Evolutionary conservation across 2,888 invertebrate species (phyloP), one percentile per base, ranked within the genome.

Genomic region (Drosophila imparisetae): DNA sequence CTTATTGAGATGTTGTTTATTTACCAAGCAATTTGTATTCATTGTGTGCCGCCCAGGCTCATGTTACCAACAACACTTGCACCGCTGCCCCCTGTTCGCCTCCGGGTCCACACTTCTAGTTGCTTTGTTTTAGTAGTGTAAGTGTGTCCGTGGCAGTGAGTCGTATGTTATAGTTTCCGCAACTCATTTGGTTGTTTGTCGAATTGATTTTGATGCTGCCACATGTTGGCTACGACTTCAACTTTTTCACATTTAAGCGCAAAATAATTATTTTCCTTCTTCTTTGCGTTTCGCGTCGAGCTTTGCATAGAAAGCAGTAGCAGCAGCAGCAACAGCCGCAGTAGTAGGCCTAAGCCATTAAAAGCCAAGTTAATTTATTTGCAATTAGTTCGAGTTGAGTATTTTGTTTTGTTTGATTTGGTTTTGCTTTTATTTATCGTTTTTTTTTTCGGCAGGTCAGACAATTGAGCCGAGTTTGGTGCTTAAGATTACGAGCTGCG

Each of bases 1-100:
- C 90, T 88, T 88, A 90, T 88, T 88, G 89, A 88, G 90, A 88
- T 90, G 90, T 90, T 88, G 90, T 88, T 90, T 90, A 90, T 88
- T 88, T 88, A 90, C 90, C 84, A 72, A 90, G 89, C 90, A 88
- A 88, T 88, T 88, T 90, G 87, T 88, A 88, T 88, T 88, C 87
- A 88, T 88, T 88, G 87, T 83, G 78, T 57, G 84, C 83, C 80
- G 66, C 67, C 66, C 64, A 54, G 63, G 70, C 81, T 81, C 72
- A 72, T 69, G 72, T 71, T 75, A 75, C 80, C 71, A 68, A 70
- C 54, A 48, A 49, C 32, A 27, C 52, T 34, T 21, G 34, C 60
- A 21, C 10, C 52, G 13, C 45, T 27, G 18, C 13, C 27, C 0
- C 13, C 45, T 7, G 45, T 1, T 24, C 10, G 13, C 10, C 21